Conservation (phyloP, 2,888 invertebrate genomes). For the Eretmocerus hayati region DNA sequence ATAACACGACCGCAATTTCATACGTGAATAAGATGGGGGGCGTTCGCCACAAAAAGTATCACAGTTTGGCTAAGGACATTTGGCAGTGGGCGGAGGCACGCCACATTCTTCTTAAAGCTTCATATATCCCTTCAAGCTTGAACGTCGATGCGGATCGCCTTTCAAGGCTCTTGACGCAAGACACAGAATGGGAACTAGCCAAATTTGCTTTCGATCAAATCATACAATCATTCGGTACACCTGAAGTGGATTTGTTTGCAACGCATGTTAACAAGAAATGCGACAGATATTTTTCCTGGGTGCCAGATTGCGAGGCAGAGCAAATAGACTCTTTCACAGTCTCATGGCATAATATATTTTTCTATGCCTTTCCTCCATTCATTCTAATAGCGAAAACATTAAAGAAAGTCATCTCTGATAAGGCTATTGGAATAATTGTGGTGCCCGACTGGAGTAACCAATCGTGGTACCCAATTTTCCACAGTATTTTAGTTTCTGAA, state of each 20-base stretch:
- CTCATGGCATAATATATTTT: neutral
- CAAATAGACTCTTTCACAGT: neutral
- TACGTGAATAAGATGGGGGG: no score
- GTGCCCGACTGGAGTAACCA: neutral
- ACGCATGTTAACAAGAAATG: neutral
- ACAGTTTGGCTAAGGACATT: no score
- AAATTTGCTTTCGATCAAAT: neutral
- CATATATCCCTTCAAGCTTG: neutral
- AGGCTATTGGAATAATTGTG: neutral
- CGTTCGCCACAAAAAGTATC: no score
- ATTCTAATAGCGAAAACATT: neutral
- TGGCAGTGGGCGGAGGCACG: neutral
- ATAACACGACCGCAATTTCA: no score
- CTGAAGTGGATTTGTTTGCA: neutral
- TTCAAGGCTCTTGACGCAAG: neutral
- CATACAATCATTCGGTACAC: neutral
- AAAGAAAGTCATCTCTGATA: neutral
- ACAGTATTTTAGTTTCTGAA: neutral
- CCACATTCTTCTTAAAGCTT: neutral
- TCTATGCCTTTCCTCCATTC: constrained; percentile 4
- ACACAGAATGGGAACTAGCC: neutral
- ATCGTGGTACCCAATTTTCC: neutral
- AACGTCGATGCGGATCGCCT: neutral
- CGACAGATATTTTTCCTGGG: neutral
- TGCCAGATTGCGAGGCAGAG: neutral